Conservation (phyloP, 2,113 vertebrate genomes). For the Formicarius rufipectus region DNA sequence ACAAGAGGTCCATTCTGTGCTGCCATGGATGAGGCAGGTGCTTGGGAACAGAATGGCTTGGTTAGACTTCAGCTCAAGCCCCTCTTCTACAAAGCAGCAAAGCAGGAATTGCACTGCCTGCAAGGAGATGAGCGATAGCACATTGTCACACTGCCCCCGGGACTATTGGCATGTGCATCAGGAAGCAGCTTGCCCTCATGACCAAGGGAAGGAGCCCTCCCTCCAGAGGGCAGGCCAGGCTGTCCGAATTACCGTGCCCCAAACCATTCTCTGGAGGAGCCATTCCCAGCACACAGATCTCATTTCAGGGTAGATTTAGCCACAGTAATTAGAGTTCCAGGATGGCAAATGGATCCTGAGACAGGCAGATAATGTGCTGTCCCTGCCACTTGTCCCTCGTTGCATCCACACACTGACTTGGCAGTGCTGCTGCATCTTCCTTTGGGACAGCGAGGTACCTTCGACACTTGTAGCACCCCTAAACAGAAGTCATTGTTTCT, state of each 20-base stretch:
- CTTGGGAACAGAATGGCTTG: background rate
- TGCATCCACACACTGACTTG: background rate
- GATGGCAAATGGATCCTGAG: background rate
- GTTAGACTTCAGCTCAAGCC: background rate
- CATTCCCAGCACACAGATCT: background rate
- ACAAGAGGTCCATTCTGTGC: background rate
- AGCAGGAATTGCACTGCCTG: background rate
- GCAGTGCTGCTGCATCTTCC: background rate
- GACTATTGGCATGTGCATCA: accelerated
- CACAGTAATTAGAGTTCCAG: background rate
- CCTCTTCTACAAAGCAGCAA: background rate
- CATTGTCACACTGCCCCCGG: accelerated
- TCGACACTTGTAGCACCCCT: background rate
- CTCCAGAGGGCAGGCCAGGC: background rate
- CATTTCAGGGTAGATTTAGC: background rate
- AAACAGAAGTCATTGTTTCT: slow-evolving; percentile 25
- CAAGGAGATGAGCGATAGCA: background rate
- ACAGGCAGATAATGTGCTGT: background rate
- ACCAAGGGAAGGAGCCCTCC: background rate
- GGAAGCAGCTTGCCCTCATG: background rate
- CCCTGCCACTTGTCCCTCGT: background rate
- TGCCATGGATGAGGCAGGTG: background rate
- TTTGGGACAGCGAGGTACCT: background rate
- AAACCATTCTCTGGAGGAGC: background rate
- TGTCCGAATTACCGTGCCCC: background rate